Evolutionary conservation across 2,113 vertebrate genomes (phyloP).

Genomic region (Rhea pennata): DNA sequence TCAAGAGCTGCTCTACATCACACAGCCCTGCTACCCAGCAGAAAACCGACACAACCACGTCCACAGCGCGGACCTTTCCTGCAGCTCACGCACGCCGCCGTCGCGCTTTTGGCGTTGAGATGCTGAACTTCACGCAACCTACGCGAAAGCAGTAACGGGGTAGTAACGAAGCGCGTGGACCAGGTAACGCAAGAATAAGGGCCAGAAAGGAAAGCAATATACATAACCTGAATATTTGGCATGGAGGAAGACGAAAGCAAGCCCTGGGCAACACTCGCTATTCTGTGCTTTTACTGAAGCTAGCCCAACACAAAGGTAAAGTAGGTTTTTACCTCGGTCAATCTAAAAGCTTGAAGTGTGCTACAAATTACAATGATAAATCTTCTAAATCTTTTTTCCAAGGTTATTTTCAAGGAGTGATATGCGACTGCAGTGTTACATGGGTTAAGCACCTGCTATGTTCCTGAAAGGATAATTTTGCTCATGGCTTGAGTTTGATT

Average conservation of each 20-base stretch:
- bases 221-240: neutral
- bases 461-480: neutral
- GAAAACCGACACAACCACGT: neutral
- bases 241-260: neutral
- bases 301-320: neutral
- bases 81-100: neutral
- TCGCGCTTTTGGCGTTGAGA: neutral
- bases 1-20: neutral
- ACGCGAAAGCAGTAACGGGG: neutral
- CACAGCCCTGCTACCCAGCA: rapidly evolving
- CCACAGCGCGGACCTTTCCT: neutral
- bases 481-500: neutral
- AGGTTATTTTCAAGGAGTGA: neutral
- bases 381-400: neutral
- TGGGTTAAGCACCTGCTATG: neutral
- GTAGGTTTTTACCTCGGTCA: neutral
- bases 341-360: neutral
- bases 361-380: neutral
- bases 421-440: neutral
- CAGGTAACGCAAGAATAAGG: neutral
- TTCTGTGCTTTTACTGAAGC: neutral
- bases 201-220: neutral
- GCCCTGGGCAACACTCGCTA: rapidly evolving
- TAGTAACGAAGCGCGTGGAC: neutral
- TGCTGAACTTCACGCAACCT: neutral